phyloP scores from a whole-genome alignment of 2,113 vertebrate species.

The Xyliphius kryptos region DNA sequence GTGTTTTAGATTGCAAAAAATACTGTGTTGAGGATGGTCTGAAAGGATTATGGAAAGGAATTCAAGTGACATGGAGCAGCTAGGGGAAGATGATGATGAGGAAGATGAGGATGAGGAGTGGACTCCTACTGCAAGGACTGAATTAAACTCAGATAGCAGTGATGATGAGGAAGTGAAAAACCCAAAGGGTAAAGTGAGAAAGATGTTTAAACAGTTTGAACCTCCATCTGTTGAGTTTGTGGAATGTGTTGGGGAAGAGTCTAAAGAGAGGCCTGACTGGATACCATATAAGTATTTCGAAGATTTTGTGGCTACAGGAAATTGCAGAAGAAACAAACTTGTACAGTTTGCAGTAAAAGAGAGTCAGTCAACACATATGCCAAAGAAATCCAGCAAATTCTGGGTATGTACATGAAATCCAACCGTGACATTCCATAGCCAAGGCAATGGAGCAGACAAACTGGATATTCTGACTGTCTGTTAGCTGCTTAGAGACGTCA shows the following conservation, averaged over 20 bases:
- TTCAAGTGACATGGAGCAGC: conserved; percentile 19
- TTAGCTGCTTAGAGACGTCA: too few relatives aligned
- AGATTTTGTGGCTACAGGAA: conserved; percentile 31
- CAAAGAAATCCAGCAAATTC: conserved; percentile 34
- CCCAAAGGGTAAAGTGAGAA: background rate
- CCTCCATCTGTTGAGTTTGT: background rate
- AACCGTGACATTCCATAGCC: too few relatives aligned
- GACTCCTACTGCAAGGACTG: background rate
- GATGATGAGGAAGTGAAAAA: background rate
- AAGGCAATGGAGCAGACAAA: too few relatives aligned
- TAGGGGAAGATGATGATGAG: conserved; percentile 5
- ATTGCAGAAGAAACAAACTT: conserved; percentile 26
- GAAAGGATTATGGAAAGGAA: conserved; percentile 16
- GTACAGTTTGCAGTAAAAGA: conserved; percentile 26
- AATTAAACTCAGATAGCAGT: conserved; percentile 14
- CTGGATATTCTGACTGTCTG: too few relatives aligned
- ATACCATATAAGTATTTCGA: conserved; percentile 23
- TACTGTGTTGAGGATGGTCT: too few relatives aligned
- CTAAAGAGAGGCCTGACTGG: background rate
- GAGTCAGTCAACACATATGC: conserved; percentile 30
- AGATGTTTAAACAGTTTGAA: too few relatives aligned
- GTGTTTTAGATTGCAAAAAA: too few relatives aligned
- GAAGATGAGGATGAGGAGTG: too few relatives aligned
- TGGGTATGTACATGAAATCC: conserved; percentile 36
- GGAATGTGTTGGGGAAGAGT: background rate